Percentiles rank a stretch among this genome's conserved stretches.
These are phyloP conservation scores for Vimba vimba DNA, from an alignment of 2,113 vertebrate genomes.

Conservation along the genomic window DNA sequence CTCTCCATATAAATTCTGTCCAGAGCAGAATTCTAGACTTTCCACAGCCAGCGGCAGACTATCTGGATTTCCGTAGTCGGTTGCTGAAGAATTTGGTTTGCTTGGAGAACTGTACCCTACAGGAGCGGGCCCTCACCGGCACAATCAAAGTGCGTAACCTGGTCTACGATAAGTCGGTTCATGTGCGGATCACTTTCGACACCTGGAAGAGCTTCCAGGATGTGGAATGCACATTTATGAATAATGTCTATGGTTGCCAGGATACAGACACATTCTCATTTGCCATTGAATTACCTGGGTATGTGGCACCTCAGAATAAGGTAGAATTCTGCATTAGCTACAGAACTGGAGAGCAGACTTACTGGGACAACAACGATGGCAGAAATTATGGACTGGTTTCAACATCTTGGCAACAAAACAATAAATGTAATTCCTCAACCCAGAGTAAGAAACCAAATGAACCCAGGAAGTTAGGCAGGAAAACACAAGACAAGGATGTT, in stretches of 20 bases:
- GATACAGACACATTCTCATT: slow-evolving; percentile 93
- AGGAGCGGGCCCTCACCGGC: slow-evolving; percentile 85
- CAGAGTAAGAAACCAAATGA: slow-evolving; percentile 63
- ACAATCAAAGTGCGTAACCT: slow-evolving; percentile 92
- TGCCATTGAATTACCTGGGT: slow-evolving; percentile 81
- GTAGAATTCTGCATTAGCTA: slow-evolving; percentile 94
- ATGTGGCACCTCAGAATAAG: slow-evolving; percentile 76
- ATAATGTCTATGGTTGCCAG: slow-evolving; percentile 87
- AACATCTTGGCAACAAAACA: slow-evolving; percentile 75
- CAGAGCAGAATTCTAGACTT: slow-evolving; percentile 87
- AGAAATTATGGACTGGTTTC: slow-evolving; percentile 88
- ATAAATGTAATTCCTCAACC: background rate
- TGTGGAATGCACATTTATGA: slow-evolving; percentile 86
- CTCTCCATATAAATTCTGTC: slow-evolving; percentile 80
- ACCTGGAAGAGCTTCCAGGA: slow-evolving; percentile 85
- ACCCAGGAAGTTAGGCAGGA: slow-evolving; percentile 61
- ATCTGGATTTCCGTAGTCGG: slow-evolving; percentile 87
- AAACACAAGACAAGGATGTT: slow-evolving; percentile 72
- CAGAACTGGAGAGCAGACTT: slow-evolving; percentile 76
- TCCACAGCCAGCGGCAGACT: slow-evolving; percentile 87
- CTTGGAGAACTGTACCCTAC: slow-evolving; percentile 90
- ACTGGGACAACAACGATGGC: slow-evolving; percentile 95
- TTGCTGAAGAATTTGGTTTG: slow-evolving; percentile 87
- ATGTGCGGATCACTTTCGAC: slow-evolving; percentile 86
- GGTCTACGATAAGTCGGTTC: slow-evolving; percentile 89